Evolutionary conservation across 2,888 invertebrate genomes (phyloP).

Genomic region (Capitulum mitella): DNA sequence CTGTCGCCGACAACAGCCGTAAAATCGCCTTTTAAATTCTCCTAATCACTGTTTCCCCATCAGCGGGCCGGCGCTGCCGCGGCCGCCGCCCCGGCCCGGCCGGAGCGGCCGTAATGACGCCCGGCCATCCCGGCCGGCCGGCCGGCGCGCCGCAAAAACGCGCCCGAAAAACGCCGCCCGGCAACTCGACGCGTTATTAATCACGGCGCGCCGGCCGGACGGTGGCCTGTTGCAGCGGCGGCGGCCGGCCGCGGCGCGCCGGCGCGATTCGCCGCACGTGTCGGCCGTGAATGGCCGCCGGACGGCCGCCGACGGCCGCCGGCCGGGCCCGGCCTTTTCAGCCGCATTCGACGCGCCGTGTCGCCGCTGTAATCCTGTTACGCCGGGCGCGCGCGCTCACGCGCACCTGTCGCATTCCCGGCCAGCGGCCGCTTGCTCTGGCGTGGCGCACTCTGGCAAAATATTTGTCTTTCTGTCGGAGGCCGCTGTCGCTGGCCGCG

Average conservation of each 20-base stretch:
- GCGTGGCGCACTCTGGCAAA: not conserved
- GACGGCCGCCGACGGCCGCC: not conserved
- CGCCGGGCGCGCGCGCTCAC: not conserved
- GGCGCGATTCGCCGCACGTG: not conserved
- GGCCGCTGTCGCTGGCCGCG: not conserved
- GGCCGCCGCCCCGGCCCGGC: not conserved
- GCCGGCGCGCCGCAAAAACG: not conserved
- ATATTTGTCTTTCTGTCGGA: constrained; percentile 15
- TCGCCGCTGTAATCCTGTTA: not conserved
- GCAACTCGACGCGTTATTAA: not conserved
- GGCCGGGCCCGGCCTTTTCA: not conserved
- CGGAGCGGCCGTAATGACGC: not conserved
- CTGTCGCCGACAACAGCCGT: not conserved
- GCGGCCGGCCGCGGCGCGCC: not conserved
- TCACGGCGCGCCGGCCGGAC: no score
- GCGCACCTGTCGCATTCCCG: not conserved
- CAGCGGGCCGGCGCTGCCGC: not conserved
- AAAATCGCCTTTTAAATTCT: not conserved
- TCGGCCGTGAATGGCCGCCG: not conserved
- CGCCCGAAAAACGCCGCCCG: not conserved
- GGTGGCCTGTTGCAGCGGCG: not conserved
- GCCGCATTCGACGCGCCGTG: not conserved
- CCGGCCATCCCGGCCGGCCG: not conserved
- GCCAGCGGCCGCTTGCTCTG: not conserved
- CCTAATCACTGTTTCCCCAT: not conserved